A percentile compares a stretch with the other conserved stretches of the same genome.
These are phyloP conservation scores for Digitonthophagus gazella DNA, from an alignment of 2,888 invertebrate genomes.

Conservation along the genomic window DNA sequence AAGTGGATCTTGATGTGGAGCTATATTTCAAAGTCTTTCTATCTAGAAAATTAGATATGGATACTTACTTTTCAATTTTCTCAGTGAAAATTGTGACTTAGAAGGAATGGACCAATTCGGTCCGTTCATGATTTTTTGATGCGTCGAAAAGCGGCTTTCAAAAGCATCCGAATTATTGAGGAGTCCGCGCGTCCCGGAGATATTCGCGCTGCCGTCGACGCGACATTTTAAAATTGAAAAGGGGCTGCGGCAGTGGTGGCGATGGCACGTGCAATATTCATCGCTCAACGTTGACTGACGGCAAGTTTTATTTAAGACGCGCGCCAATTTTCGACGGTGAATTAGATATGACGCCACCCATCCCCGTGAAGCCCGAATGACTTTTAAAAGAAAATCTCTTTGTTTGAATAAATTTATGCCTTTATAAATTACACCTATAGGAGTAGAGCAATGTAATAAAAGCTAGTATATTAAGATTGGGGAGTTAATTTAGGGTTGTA, in stretches of 20 bases:
- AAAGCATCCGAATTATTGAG: slow-evolving; percentile 28
- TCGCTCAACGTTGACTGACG: slow-evolving; percentile 18
- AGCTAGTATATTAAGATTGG: neutral
- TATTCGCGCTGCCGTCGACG: slow-evolving; percentile 52
- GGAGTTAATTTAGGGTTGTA: neutral
- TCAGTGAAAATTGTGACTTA: neutral
- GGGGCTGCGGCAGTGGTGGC: slow-evolving; percentile 14
- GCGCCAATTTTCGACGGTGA: slow-evolving; percentile 7
- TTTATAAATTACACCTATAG: too few relatives aligned
- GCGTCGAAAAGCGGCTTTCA: slow-evolving; percentile 27
- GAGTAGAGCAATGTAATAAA: too few relatives aligned
- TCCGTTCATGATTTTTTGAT: neutral
- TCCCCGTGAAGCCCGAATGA: too few relatives aligned
- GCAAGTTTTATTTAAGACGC: slow-evolving; percentile 10
- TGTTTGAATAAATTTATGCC: too few relatives aligned
- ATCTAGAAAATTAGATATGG: too few relatives aligned
- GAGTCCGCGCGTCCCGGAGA: slow-evolving; percentile 16
- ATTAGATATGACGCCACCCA: slow-evolving; percentile 10
- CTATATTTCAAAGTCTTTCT: too few relatives aligned
- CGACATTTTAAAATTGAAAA: slow-evolving; percentile 37
- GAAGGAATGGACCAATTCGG: neutral
- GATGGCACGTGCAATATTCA: slow-evolving; percentile 19
- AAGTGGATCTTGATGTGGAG: too few relatives aligned
- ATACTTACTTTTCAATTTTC: neutral
- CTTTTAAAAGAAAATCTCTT: too few relatives aligned